Conservation (phyloP, 2,797 vertebrate genomes). For the Ceyx erithaca region DNA sequence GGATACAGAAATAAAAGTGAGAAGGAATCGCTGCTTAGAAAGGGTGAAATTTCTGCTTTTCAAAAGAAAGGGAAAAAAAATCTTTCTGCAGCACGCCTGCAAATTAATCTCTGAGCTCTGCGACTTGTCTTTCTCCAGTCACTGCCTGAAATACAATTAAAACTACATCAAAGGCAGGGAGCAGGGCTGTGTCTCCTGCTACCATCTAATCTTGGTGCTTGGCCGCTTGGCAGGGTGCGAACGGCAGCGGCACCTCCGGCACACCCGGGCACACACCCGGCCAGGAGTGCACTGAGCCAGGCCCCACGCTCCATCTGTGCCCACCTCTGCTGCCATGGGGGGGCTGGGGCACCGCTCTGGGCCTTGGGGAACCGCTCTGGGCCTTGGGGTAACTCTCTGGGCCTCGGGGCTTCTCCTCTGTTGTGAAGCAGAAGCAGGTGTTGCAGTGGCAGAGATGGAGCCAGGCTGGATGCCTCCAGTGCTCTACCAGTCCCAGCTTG, state of each 20-base stretch:
- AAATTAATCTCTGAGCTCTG: background rate
- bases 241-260: background rate
- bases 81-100: background rate
- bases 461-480: background rate
- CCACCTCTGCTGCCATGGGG: accelerated
- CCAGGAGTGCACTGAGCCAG: background rate
- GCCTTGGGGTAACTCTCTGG: background rate
- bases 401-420: background rate
- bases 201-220: background rate
- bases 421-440: background rate
- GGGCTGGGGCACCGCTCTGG: background rate
- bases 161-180: background rate
- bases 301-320: background rate
- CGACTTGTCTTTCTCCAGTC: background rate
- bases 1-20: background rate
- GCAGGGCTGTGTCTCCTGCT: background rate
- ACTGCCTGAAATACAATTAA: background rate
- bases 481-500: background rate
- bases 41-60: background rate
- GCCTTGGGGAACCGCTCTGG: too few relatives aligned
- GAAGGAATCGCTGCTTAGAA: background rate
- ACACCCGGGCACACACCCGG: background rate
- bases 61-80: background rate
- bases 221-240: background rate
- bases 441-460: too few relatives aligned